A percentile compares a stretch with the other conserved stretches of the same genome.
phyloP scores from a whole-genome alignment of 2,888 invertebrate genomes.

The Odontomyia ornata region DNA sequence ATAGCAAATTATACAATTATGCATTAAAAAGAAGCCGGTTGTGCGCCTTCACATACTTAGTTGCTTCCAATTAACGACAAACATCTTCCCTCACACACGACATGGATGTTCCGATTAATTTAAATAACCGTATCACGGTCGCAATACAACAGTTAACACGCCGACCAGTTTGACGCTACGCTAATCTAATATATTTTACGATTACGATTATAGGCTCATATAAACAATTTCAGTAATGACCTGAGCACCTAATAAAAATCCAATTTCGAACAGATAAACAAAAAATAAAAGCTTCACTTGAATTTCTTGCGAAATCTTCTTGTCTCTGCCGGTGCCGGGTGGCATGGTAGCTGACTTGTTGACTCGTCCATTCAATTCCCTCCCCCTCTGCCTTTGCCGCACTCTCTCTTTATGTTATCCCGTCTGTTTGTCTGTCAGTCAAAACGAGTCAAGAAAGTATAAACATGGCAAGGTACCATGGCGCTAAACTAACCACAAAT shows the following conservation, averaged over 20 bases:
- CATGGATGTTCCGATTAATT: not conserved
- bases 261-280: constrained; percentile 50
- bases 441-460: constrained; percentile 14
- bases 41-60: no score
- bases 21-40: no score
- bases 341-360: not conserved
- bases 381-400: no score
- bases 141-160: constrained; percentile 5
- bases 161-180: constrained; percentile 44
- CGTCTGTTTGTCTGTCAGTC: not conserved
- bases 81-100: no score
- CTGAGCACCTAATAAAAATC: constrained; percentile 51
- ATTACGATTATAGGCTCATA: constrained; percentile 47
- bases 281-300: constrained; percentile 35
- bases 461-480: constrained; percentile 21
- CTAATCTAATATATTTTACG: constrained; percentile 48
- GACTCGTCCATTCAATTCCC: not conserved
- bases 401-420: not conserved
- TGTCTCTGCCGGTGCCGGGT: not conserved
- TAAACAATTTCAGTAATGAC: constrained; percentile 49
- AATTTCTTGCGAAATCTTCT: not conserved
- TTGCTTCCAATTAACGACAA: no score
- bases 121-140: constrained; percentile 30
- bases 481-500: constrained; percentile 39
- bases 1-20: no score